phyloP scores from a whole-genome alignment of 2,113 vertebrate genomes.

The Plecotus auritus region DNA sequence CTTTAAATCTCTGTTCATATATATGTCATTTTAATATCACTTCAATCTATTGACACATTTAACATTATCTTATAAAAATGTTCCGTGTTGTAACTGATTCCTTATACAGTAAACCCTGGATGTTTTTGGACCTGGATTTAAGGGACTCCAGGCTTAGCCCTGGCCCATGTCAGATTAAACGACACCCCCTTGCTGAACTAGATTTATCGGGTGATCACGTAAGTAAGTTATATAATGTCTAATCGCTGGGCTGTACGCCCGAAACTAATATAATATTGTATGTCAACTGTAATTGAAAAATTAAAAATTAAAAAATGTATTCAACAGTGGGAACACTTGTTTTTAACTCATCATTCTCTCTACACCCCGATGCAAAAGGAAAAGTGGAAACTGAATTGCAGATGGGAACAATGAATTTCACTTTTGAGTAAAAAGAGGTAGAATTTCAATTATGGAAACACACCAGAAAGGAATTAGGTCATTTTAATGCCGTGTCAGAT shows the following conservation, averaged over 20 bases:
- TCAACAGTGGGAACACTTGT: not conserved
- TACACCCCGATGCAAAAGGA: not conserved
- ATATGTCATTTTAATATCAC: not conserved
- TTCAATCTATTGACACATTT: not conserved
- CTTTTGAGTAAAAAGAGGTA: not conserved
- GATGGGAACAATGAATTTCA: not conserved
- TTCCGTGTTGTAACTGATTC: not conserved
- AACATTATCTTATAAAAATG: not conserved
- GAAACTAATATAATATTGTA: not conserved
- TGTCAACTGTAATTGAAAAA: not conserved
- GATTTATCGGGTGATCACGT: not conserved
- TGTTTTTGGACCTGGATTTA: no score
- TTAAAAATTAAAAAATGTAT: not conserved
- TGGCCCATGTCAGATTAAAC: not conserved
- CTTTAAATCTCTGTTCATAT: not conserved
- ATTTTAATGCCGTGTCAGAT: not conserved
- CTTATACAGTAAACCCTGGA: not conserved
- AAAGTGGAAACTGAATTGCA: not conserved
- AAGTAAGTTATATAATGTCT: not conserved
- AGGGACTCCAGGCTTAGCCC: not conserved
- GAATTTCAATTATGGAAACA: not conserved
- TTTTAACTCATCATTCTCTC: not conserved
- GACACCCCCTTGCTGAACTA: not conserved
- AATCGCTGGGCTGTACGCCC: not conserved
- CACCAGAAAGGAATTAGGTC: not conserved